These are phyloP conservation scores for Bovichtus diacanthus DNA, from an alignment of 2,797 vertebrate genomes.

Conservation along the genomic window DNA sequence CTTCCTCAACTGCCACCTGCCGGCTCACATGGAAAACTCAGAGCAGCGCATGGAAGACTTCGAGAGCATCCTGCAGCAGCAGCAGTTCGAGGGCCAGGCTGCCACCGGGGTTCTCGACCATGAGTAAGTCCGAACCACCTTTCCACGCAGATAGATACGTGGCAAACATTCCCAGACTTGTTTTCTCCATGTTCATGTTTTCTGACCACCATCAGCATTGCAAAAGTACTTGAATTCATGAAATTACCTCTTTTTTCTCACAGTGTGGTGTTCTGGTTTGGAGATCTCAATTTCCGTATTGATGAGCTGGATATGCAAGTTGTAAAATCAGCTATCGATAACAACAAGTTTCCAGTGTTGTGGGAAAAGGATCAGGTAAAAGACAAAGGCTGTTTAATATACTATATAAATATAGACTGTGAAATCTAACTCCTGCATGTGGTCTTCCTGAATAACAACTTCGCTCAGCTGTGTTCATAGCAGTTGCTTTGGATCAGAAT, in stretches of 20 bases:
- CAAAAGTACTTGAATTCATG: conserved; percentile 12
- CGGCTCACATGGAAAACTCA: conserved; percentile 96
- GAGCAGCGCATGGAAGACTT: conserved; percentile 98
- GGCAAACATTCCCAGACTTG: neutral
- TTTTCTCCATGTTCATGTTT: neutral
- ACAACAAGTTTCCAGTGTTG: conserved; percentile 88
- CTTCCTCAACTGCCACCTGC: conserved; percentile 98
- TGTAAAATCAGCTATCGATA: conserved; percentile 94
- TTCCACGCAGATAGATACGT: neutral
- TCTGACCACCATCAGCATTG: neutral
- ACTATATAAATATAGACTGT: neutral
- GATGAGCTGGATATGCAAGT: conserved; percentile 93
- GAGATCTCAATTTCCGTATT: conserved; percentile 97
- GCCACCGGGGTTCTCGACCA: conserved; percentile 94
- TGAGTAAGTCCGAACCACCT: conserved; percentile 84
- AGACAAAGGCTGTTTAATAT: neutral
- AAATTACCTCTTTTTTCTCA: conserved; percentile 16
- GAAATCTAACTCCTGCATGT: conserved; percentile 11
- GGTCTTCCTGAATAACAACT: neutral
- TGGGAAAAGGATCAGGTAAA: conserved; percentile 98
- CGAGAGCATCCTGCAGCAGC: conserved; percentile 96
- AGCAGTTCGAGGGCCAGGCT: conserved; percentile 93
- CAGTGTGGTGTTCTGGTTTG: conserved; percentile 98
- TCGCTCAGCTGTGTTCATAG: neutral
- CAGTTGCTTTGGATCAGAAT: neutral